Percentiles rank a stretch among this genome's conserved stretches.
Conservation (phyloP, 2,888 invertebrate genomes). For the Dysmachus trigonus region DNA sequence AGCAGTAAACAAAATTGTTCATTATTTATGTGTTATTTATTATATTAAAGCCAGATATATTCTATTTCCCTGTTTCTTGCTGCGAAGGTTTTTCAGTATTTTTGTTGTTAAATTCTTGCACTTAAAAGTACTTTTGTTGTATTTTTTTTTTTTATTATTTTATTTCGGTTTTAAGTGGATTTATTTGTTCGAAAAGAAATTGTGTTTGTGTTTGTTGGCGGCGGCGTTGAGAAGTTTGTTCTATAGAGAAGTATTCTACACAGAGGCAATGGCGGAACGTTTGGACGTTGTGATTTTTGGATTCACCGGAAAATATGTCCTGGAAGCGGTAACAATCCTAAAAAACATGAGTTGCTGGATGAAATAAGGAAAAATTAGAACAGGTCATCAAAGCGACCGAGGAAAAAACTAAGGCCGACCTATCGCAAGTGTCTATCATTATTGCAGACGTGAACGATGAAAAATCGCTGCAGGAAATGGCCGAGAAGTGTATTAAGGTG, state of each 20-base stretch:
- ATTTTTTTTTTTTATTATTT: no score
- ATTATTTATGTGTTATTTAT: not conserved
- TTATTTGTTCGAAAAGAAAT: no score
- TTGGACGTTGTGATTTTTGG: slow-evolving; percentile 91
- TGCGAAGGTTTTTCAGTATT: no score
- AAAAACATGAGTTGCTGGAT: slow-evolving; percentile 79
- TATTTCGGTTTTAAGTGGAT: no score
- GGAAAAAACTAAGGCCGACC: slow-evolving; percentile 65
- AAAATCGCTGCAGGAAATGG: slow-evolving; percentile 82
- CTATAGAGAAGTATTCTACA: no score
- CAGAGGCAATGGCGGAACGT: slow-evolving; percentile 14
- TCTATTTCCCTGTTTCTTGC: no score
- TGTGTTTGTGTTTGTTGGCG: slow-evolving; percentile 3
- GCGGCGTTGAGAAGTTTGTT: not conserved
- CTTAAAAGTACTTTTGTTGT: no score
- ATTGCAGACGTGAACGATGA: slow-evolving; percentile 81
- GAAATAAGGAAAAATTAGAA: slow-evolving; percentile 68
- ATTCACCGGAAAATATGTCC: slow-evolving; percentile 86
- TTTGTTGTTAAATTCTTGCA: no score
- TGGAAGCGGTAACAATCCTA: slow-evolving; percentile 68
- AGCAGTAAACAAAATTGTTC: not conserved
- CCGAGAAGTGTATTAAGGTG: slow-evolving; percentile 69
- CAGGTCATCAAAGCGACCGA: slow-evolving; percentile 65
- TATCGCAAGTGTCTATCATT: slow-evolving; percentile 73
- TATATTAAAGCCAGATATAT: no score